Evolutionary conservation across 1,140 invertebrate species (phyloP).

Genomic region (Drosophila ercepeae): DNA sequence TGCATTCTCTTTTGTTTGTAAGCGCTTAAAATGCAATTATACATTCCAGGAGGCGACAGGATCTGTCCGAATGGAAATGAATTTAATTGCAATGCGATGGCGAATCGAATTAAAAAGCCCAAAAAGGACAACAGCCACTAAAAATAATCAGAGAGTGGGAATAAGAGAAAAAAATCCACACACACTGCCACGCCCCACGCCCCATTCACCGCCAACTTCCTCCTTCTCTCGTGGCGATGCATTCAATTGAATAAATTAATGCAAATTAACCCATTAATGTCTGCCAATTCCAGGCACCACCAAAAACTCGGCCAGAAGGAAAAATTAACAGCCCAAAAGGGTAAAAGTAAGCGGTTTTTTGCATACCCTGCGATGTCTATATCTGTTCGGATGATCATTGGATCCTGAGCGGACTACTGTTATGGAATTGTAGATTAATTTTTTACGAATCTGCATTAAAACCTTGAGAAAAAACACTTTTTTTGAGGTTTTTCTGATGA

Average conservation of each 20-base stretch:
- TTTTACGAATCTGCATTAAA: no score
- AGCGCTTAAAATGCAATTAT: constrained; percentile 69
- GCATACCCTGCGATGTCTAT: no score
- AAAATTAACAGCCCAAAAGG: constrained; percentile 4
- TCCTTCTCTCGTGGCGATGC: constrained; percentile 5
- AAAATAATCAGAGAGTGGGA: not conserved
- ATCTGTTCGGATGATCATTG: no score
- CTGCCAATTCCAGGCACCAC: constrained; percentile 24
- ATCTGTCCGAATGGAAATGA: constrained; percentile 42
- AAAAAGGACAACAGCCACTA: constrained; percentile 1
- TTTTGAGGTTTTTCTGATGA: no score
- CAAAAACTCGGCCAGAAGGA: not conserved
- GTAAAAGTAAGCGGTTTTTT: not conserved
- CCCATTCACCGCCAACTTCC: not conserved
- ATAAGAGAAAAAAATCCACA: not conserved
- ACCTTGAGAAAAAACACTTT: no score
- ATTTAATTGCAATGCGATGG: constrained; percentile 69
- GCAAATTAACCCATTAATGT: constrained; percentile 68
- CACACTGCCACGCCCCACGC: no score
- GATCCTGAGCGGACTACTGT: no score
- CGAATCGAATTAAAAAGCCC: constrained; percentile 65
- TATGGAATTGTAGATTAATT: no score
- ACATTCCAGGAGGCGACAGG: constrained; percentile 12
- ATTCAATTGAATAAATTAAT: constrained; percentile 58
- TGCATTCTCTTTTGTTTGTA: constrained; percentile 55